Evolutionary conservation across 2,113 vertebrate species (phyloP).

Genomic region (Aleadryas rufinucha): DNA sequence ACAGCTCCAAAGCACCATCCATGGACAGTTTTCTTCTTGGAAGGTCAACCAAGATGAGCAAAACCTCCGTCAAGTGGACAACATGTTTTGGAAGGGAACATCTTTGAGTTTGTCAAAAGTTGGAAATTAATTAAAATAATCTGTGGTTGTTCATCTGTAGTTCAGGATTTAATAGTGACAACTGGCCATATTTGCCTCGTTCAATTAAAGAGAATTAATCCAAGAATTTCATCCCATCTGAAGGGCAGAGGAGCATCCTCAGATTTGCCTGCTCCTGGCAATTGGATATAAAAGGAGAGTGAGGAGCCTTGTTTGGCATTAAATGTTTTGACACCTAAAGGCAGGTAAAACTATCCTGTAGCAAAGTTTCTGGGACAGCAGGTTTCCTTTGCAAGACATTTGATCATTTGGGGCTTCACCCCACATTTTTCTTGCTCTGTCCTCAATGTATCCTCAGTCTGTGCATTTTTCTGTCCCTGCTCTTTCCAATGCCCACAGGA

Average conservation of each 20-base stretch:
- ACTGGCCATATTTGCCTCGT: accelerated
- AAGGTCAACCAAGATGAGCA: not conserved
- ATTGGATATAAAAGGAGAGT: not conserved
- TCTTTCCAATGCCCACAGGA: not conserved
- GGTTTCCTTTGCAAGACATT: not conserved
- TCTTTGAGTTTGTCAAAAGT: not conserved
- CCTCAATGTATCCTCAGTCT: not conserved
- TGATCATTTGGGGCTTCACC: not conserved
- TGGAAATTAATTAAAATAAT: not conserved
- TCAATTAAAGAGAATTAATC: not conserved
- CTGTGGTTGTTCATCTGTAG: not conserved
- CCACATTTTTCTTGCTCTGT: not conserved
- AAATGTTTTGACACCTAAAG: not conserved
- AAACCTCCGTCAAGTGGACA: not conserved
- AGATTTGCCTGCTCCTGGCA: not conserved
- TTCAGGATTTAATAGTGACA: not conserved
- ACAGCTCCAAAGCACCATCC: not conserved
- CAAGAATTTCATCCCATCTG: not conserved
- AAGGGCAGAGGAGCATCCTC: not conserved
- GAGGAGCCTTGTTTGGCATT: not conserved
- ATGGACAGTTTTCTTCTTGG: not conserved
- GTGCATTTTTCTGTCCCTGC: not conserved
- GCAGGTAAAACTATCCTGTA: not conserved
- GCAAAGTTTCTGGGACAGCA: not conserved
- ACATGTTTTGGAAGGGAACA: accelerated